These are phyloP conservation scores for Malacoraja senta DNA, from an alignment of 2,797 vertebrate genomes.

Conservation along the genomic window DNA sequence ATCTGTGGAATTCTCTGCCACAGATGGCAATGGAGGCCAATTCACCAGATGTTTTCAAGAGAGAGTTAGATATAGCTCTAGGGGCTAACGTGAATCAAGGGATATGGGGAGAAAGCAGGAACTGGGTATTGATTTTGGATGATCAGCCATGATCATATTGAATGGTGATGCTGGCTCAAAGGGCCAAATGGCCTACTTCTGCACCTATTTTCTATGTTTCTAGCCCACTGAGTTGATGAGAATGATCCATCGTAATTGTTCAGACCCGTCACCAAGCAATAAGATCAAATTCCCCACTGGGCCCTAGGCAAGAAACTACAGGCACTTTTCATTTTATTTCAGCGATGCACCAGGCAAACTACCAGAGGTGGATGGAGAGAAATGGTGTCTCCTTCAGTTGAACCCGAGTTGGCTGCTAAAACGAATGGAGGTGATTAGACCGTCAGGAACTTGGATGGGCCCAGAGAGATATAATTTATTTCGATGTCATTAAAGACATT, in stretches of 20 bases:
- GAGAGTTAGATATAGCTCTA: no score
- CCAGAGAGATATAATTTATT: not conserved
- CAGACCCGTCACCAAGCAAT: not conserved
- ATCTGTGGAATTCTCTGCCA: no score
- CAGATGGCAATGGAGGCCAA: no score
- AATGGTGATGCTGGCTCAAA: no score
- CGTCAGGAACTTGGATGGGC: not conserved
- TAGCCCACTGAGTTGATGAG: not conserved
- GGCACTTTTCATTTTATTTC: not conserved
- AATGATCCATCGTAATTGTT: not conserved
- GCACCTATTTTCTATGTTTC: no score
- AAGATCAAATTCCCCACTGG: not conserved
- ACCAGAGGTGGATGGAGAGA: not conserved
- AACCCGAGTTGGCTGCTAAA: not conserved
- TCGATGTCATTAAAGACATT: not conserved
- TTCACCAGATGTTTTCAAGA: no score
- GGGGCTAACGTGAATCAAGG: no score
- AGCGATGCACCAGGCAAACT: not conserved
- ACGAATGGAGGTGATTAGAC: not conserved
- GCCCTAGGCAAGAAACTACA: not conserved
- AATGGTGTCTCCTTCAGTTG: not conserved
- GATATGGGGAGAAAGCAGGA: no score
- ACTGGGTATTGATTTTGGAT: no score
- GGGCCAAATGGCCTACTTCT: no score
- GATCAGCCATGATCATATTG: no score